phyloP scores from a whole-genome alignment of 2,113 vertebrate species.

The Axis porcinus region DNA sequence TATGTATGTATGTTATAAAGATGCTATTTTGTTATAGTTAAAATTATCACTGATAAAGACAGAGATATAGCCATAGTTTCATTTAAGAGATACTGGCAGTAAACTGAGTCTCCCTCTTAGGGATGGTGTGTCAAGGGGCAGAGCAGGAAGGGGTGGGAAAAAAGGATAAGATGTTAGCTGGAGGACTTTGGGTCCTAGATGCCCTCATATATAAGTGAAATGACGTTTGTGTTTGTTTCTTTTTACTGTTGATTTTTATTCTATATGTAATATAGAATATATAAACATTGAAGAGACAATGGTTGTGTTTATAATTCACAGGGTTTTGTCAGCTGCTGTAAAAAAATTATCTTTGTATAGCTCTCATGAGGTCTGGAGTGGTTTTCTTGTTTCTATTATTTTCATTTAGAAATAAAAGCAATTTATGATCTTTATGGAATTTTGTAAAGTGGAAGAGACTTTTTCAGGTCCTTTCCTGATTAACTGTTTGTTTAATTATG shows the following conservation, averaged over 20 bases:
- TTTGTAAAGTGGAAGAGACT: neutral
- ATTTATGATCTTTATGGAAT: neutral
- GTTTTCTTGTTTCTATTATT: neutral
- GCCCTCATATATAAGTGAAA: neutral
- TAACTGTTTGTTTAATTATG: neutral
- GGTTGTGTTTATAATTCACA: neutral
- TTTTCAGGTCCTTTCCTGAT: neutral
- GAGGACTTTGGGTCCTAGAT: neutral
- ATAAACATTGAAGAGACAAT: neutral
- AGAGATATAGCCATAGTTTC: neutral
- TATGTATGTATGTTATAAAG: neutral
- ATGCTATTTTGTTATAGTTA: constrained; percentile 23
- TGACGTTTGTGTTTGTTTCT: neutral
- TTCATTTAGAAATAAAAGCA: constrained; percentile 38
- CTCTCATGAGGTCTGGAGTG: neutral
- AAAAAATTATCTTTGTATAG: neutral
- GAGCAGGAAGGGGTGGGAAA: neutral
- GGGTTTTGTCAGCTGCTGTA: neutral
- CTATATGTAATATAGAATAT: neutral
- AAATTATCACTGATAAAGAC: neutral
- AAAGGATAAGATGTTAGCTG: neutral
- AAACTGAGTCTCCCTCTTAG: neutral
- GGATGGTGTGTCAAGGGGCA: neutral
- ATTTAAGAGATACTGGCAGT: neutral
- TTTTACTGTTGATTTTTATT: neutral